Evolutionary conservation across 2,113 vertebrate genomes (phyloP), one percentile per base, ranked within the genome.

Genomic region (Anser brachyrhynchus): DNA sequence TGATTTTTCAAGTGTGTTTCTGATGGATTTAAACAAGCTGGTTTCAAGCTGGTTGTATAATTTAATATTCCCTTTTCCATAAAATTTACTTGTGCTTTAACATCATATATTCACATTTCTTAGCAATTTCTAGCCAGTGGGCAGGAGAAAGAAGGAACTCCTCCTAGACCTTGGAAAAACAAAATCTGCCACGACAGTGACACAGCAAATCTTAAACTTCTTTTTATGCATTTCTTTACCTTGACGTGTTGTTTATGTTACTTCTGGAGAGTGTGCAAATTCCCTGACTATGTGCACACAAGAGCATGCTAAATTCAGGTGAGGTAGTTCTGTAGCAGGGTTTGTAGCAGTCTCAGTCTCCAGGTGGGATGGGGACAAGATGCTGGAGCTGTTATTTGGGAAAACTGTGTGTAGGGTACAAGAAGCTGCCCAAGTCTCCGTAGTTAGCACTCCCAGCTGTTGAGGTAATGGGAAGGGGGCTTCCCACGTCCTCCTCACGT

Each of bases 1-100:
- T 87, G 33, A 58, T 74, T 87, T 92, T 85, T 91, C 46, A 62
- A 89, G 41, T 31, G 11, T 35, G 54, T 94, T 92, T 90, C 33
- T 93, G 83, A 75, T 33, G 73, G 58, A 74, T 76, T 83, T 87
- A 77, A 88, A 86, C 44, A 78, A 84, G 28, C 49, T 87, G 9
- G 35, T 62, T 75, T 87, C 41, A 52, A 37, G 37, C 37, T 37
- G 37, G 37, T 58, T 62, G 39, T 69, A 62, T 72, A 58, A 87
- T 69, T 89, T 66, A 82, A 15, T 73, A 54, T 83, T 90, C n/a
- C 31, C 25, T 88, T 84, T 80, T 81, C 55, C 43, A 11, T 92
- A 76, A 29, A 54, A 49, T 57, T 66, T 87, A 33, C 49, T 65
- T 72, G 29, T 87, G 19, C 70, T 84, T 94, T 81, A 90, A 20